These are phyloP conservation scores for Eupithecia subfuscata DNA, from an alignment of 2,888 invertebrate genomes.

Conservation along the genomic window DNA sequence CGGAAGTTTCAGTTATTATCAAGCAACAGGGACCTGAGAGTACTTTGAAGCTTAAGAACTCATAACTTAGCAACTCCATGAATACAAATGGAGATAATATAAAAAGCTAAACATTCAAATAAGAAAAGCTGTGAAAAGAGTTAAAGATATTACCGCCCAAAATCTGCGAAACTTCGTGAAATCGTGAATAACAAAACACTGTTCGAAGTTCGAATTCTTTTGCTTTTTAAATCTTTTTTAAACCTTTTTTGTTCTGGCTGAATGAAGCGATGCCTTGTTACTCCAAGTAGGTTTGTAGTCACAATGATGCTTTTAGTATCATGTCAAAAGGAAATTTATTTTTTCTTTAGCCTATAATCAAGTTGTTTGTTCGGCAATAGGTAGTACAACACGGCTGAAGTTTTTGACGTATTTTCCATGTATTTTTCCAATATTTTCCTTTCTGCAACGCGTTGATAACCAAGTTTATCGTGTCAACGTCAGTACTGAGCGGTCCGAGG, in stretches of 20 bases:
- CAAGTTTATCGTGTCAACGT: slow-evolving; percentile 15
- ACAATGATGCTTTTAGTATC: neutral
- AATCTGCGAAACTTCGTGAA: slow-evolving; percentile 20
- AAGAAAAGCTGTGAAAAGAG: slow-evolving; percentile 20
- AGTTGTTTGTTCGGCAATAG: slow-evolving; percentile 14
- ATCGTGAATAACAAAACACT: slow-evolving; percentile 15
- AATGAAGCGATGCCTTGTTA: neutral
- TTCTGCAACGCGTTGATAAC: slow-evolving; percentile 17
- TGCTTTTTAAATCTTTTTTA: slow-evolving; percentile 2
- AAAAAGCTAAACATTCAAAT: slow-evolving; percentile 31
- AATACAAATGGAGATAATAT: slow-evolving; percentile 34
- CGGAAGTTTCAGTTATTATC: slow-evolving; percentile 25
- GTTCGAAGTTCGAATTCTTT: slow-evolving; percentile 10
- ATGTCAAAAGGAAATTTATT: neutral
- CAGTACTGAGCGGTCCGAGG: neutral
- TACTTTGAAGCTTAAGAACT: slow-evolving; percentile 24
- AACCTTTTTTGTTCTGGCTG: neutral
- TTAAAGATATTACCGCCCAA: slow-evolving; percentile 12
- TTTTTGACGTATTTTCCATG: slow-evolving; percentile 3
- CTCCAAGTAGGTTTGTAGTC: neutral
- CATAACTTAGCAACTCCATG: slow-evolving; percentile 35
- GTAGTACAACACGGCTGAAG: slow-evolving; percentile 8
- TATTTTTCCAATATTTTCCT: slow-evolving; percentile 1
- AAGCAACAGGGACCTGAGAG: slow-evolving; percentile 21
- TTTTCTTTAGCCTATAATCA: slow-evolving; percentile 13